These are phyloP conservation scores for Aphelinus certus DNA, from an alignment of 1,140 invertebrate species.

Conservation along the genomic window DNA sequence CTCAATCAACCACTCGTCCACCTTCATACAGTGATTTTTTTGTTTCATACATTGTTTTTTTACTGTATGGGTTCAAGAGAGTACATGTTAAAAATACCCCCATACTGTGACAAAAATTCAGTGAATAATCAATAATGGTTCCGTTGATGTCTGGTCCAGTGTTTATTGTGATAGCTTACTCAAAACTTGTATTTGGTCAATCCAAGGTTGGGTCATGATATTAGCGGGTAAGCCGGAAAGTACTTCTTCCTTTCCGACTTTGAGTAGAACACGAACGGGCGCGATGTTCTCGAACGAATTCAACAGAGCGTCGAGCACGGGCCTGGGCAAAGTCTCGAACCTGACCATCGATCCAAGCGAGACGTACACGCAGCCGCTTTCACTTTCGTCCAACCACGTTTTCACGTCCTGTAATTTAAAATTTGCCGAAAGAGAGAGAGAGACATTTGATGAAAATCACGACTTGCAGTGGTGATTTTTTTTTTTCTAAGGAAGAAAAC, in stretches of 20 bases:
- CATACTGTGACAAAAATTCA: too few relatives aligned
- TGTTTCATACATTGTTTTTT: too few relatives aligned
- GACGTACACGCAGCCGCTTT: constrained; percentile 76
- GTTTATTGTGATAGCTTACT: constrained; percentile 34
- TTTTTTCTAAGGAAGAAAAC: not conserved
- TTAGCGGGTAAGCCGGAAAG: constrained; percentile 67
- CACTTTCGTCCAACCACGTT: constrained; percentile 73
- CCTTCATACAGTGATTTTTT: too few relatives aligned
- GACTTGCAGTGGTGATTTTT: not conserved
- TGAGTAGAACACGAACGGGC: constrained; percentile 50
- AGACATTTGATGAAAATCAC: too few relatives aligned
- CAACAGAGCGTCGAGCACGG: constrained; percentile 45
- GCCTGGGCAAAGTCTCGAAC: constrained; percentile 66
- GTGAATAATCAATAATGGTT: too few relatives aligned
- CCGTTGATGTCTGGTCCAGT: too few relatives aligned
- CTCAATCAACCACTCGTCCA: too few relatives aligned
- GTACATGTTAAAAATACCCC: too few relatives aligned
- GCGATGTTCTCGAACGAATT: constrained; percentile 49
- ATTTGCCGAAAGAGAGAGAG: too few relatives aligned
- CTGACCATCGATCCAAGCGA: constrained; percentile 78
- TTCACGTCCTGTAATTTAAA: constrained; percentile 67
- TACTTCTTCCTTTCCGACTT: constrained; percentile 49
- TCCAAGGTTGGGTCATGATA: constrained; percentile 71
- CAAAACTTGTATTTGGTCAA: constrained; percentile 69
- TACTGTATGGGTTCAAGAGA: too few relatives aligned